Conservation (phyloP, 2,797 vertebrate species). For the Nyctibius grandis region DNA sequence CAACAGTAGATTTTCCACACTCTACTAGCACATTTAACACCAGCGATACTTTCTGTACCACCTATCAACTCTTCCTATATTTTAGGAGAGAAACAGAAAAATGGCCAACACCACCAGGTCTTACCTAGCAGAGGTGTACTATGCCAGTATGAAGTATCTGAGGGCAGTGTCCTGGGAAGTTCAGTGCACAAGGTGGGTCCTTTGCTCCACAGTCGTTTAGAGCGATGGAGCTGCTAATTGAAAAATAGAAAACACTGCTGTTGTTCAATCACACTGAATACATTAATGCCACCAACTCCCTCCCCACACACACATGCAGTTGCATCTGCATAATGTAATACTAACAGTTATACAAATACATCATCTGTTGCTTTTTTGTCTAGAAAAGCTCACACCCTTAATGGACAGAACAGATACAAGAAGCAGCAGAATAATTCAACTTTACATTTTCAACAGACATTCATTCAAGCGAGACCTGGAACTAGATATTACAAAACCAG, state of each 20-base stretch:
- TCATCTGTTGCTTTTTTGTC: neutral
- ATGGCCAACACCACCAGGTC: neutral
- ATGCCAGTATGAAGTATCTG: slow-evolving; percentile 8
- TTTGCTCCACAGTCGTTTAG: slow-evolving; percentile 38
- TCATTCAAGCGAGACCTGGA: neutral
- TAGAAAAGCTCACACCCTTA: neutral
- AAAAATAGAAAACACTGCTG: neutral
- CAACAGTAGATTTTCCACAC: neutral
- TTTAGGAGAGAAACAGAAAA: neutral
- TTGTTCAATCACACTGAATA: neutral
- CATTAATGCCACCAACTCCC: neutral
- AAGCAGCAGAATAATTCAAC: neutral
- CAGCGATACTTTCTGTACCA: neutral
- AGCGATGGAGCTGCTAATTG: slow-evolving; percentile 56
- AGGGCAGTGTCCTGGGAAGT: neutral
- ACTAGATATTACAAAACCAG: neutral
- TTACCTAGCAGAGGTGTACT: slow-evolving; percentile 76
- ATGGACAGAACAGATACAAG: neutral
- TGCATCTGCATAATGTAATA: neutral
- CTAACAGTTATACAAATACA: neutral
- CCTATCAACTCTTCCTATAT: neutral
- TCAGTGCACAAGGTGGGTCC: slow-evolving; percentile 63
- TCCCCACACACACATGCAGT: neutral
- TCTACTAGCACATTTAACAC: neutral
- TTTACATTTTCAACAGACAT: neutral